Conservation (phyloP, 2,888 invertebrate species). For the Pristionchus mayeri region DNA sequence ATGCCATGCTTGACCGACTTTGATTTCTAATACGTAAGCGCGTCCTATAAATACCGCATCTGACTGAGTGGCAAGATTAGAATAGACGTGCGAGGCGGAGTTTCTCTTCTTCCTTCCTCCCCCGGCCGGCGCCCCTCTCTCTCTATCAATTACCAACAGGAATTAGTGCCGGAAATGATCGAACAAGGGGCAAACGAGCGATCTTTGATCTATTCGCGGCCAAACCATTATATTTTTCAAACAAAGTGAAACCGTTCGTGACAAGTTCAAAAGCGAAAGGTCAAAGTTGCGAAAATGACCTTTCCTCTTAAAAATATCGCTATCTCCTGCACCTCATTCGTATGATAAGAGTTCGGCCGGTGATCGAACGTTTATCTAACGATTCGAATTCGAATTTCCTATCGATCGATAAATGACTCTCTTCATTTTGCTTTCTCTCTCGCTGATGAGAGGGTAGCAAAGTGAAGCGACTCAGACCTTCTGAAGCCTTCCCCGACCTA, state of each 20-base stretch:
- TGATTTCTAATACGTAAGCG: neutral
- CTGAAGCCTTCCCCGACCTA: neutral
- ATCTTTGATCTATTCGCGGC: neutral
- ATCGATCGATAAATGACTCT: no score
- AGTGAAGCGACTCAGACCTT: no score
- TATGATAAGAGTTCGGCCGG: neutral
- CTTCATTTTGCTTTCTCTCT: no score
- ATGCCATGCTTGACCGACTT: neutral
- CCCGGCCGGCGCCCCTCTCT: slow-evolving; percentile 10
- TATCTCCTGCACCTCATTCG: neutral
- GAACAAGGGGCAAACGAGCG: slow-evolving; percentile 11
- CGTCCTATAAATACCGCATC: neutral
- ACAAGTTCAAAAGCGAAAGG: neutral
- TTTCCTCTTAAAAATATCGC: neutral
- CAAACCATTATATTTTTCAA: neutral
- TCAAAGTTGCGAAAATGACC: neutral
- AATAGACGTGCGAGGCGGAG: neutral
- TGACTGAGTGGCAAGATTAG: neutral
- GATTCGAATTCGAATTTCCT: neutral
- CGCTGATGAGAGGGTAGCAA: no score
- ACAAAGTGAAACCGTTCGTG: neutral
- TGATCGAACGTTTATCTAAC: neutral
- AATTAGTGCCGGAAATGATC: slow-evolving; percentile 33
- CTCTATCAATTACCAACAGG: slow-evolving; percentile 38
- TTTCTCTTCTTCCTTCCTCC: slow-evolving; percentile 17